These are phyloP conservation scores for Ditula angustiorana DNA, from an alignment of 2,888 invertebrate species.

Conservation along the genomic window DNA sequence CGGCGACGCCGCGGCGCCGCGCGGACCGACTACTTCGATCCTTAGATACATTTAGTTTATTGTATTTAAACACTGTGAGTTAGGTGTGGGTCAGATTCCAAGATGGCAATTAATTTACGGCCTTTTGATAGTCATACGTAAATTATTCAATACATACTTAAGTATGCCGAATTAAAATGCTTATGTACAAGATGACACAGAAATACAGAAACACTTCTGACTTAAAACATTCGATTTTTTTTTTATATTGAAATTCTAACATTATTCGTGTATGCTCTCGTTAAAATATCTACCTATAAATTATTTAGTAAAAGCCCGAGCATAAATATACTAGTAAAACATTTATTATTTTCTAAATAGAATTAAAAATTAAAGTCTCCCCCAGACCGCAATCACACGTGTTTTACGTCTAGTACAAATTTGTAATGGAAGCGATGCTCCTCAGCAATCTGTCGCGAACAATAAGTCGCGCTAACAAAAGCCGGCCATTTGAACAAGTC, in stretches of 20 bases:
- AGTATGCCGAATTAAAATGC: background rate
- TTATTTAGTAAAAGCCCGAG: too few relatives aligned
- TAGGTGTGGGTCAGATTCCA: slow-evolving; percentile 2
- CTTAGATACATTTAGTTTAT: slow-evolving; percentile 15
- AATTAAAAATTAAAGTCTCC: background rate
- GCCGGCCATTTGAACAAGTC: slow-evolving; percentile 84
- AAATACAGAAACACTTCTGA: too few relatives aligned
- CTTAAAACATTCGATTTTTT: too few relatives aligned
- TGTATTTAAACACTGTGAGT: slow-evolving; percentile 4
- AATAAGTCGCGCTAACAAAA: slow-evolving; percentile 84
- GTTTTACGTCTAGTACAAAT: slow-evolving; percentile 61
- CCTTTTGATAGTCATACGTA: background rate
- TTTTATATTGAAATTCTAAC: too few relatives aligned
- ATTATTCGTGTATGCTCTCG: too few relatives aligned
- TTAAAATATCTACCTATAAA: too few relatives aligned
- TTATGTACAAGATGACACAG: too few relatives aligned
- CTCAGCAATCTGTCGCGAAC: slow-evolving; percentile 83
- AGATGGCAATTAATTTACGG: background rate
- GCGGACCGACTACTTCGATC: slow-evolving; percentile 8
- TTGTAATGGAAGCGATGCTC: slow-evolving; percentile 72
- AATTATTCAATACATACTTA: background rate
- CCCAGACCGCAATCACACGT: slow-evolving; percentile 44
- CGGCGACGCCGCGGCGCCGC: slow-evolving; percentile 67
- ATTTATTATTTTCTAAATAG: background rate
- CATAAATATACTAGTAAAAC: too few relatives aligned